phyloP scores from a whole-genome alignment of 2,113 vertebrate genomes.

The Sebastes fasciatus region DNA sequence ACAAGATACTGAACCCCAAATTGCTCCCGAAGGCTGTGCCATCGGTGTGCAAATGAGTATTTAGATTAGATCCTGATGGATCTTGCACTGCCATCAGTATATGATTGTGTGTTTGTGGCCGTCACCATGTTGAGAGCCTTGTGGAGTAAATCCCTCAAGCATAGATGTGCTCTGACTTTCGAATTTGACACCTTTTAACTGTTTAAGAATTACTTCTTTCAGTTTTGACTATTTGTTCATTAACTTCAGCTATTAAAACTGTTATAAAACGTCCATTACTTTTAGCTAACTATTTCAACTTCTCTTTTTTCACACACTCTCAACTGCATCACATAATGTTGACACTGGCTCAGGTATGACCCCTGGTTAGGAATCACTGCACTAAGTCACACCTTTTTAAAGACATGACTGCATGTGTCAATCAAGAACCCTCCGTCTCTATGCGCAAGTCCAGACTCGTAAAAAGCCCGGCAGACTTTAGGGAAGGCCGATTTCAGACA shows the following conservation, averaged over 20 bases:
- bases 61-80: too few species aligned
- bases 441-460: conserved; percentile 7
- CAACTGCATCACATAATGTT: background rate
- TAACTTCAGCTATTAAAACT: background rate
- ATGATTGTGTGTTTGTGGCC: too few species aligned
- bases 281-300: background rate
- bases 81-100: too few species aligned
- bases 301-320: background rate
- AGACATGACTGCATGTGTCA: conserved; percentile 31
- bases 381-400: conserved; percentile 1
- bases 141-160: too few species aligned
- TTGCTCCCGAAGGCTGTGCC: too few species aligned
- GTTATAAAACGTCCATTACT: background rate
- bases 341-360: background rate
- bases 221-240: too few species aligned
- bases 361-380: background rate
- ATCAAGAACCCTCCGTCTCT: conserved; percentile 4
- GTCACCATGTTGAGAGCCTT: too few species aligned
- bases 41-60: too few species aligned
- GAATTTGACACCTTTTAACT: background rate
- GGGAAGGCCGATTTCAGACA: conserved; percentile 33
- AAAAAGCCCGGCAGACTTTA: conserved; percentile 8
- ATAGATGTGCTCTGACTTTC: too few species aligned
- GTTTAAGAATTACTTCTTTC: background rate
- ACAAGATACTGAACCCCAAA: too few species aligned